Percentiles rank a stretch among this genome's conserved stretches.
Evolutionary conservation across 2,113 vertebrate species (phyloP).

Genomic region (Nothocercus julius): DNA sequence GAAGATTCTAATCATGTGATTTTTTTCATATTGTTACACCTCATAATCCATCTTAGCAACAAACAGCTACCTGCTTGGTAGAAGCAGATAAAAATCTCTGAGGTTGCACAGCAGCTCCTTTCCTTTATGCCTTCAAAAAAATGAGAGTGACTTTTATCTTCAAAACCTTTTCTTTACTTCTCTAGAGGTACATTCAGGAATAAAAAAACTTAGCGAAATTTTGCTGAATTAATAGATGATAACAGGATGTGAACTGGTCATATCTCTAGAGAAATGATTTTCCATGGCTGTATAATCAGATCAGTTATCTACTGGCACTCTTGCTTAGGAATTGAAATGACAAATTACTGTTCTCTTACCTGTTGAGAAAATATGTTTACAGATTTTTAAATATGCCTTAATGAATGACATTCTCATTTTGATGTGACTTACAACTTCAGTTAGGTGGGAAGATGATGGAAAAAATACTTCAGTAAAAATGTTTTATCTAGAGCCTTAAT

Average conservation of each 20-base stretch:
- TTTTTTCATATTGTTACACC: not conserved
- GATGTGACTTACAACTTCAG: not conserved
- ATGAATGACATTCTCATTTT: not conserved
- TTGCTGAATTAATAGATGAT: not conserved
- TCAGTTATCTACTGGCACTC: not conserved
- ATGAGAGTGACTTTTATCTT: not conserved
- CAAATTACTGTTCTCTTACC: not conserved
- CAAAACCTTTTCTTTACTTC: not conserved
- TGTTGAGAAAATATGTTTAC: not conserved
- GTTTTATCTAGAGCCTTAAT: not conserved
- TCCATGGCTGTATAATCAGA: not conserved
- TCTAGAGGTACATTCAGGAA: not conserved
- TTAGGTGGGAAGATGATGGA: not conserved
- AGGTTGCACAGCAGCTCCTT: no score
- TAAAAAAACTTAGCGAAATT: not conserved
- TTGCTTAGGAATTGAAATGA: not conserved
- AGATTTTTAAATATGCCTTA: not conserved
- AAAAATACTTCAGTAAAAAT: not conserved
- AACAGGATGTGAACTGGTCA: not conserved
- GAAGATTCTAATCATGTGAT: not conserved
- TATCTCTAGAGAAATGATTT: not conserved
- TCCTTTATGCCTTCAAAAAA: not conserved
- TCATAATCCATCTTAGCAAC: not conserved
- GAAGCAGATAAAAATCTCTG: no score
- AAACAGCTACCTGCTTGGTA: not conserved